A percentile compares a stretch with the other conserved stretches of the same genome.
Conservation (phyloP, 1,140 invertebrate genomes). For the Venturia canescens region DNA sequence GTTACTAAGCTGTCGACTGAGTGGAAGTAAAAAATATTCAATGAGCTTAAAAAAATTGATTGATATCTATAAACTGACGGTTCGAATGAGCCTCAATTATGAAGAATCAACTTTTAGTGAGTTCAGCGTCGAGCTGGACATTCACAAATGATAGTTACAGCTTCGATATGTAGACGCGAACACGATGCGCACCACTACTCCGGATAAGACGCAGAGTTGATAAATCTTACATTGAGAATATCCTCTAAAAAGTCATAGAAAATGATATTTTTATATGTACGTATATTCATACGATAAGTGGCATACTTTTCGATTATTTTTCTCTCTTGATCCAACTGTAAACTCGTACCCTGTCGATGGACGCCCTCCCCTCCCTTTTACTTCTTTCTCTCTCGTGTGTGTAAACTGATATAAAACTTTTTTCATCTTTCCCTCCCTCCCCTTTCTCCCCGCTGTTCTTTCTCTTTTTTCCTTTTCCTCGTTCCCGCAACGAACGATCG, state of each 20-base stretch:
- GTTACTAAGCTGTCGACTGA: no score
- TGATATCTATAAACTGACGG: no score
- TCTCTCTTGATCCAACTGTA: neutral
- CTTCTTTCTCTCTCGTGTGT: slow-evolving; percentile 2
- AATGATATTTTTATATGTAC: neutral
- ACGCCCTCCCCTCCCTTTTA: neutral
- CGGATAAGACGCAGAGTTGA: slow-evolving; percentile 10
- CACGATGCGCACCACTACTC: no score
- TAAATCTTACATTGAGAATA: slow-evolving; percentile 8
- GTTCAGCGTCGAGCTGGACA: no score
- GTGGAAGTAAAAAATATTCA: no score
- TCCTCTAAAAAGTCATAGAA: slow-evolving; percentile 17
- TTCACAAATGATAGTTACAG: no score
- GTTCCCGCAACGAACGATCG: slow-evolving; percentile 36
- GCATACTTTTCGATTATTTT: neutral
- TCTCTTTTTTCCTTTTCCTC: slow-evolving; percentile 38
- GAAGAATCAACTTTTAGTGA: no score
- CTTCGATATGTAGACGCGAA: no score
- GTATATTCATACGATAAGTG: neutral
- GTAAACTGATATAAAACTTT: slow-evolving; percentile 30
- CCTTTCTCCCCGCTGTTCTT: neutral
- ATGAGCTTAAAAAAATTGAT: no score
- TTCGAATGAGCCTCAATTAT: no score
- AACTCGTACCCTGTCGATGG: neutral
- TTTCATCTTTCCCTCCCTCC: neutral